Percentiles rank a stretch among this genome's conserved stretches.
phyloP scores from a whole-genome alignment of 1,140 invertebrate species.

The Drosophila paulistorum region DNA sequence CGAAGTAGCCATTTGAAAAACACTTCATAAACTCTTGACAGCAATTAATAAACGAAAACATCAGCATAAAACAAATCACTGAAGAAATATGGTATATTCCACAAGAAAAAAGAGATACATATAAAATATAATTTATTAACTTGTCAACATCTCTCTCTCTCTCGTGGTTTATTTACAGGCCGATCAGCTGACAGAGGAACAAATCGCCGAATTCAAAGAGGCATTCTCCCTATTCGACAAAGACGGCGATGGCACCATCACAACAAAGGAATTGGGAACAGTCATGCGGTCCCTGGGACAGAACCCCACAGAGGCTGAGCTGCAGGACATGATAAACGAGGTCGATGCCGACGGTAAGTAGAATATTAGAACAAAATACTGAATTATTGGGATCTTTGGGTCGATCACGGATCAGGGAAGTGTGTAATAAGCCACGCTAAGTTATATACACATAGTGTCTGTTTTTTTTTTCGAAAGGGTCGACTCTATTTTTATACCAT shows the following conservation, averaged over 20 bases:
- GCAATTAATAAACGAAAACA: slow-evolving; percentile 3
- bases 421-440: not conserved
- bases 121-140: slow-evolving; percentile 27
- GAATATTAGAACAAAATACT: too few species aligned
- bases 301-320: slow-evolving; percentile 99
- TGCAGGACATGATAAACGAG: slow-evolving; percentile 99
- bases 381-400: too few species aligned
- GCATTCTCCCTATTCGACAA: slow-evolving; percentile 99
- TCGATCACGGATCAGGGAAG: slow-evolving; percentile 6
- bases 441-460: not conserved
- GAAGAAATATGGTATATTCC: slow-evolving; percentile 16
- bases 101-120: not conserved
- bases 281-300: slow-evolving; percentile 99
- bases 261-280: slow-evolving; percentile 99
- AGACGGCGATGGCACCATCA: slow-evolving; percentile 99
- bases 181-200: slow-evolving; percentile 98
- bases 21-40: not conserved
- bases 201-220: slow-evolving; percentile 99
- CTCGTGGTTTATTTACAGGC: slow-evolving; percentile 87
- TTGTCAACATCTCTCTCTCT: not conserved
- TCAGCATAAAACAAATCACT: slow-evolving; percentile 10
- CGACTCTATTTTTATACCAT: not conserved
- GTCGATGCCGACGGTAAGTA: slow-evolving; percentile 98
- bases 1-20: not conserved
- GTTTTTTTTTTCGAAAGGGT: too few species aligned